Conservation (phyloP, 2,888 invertebrate species). For the Lithophane socia region DNA sequence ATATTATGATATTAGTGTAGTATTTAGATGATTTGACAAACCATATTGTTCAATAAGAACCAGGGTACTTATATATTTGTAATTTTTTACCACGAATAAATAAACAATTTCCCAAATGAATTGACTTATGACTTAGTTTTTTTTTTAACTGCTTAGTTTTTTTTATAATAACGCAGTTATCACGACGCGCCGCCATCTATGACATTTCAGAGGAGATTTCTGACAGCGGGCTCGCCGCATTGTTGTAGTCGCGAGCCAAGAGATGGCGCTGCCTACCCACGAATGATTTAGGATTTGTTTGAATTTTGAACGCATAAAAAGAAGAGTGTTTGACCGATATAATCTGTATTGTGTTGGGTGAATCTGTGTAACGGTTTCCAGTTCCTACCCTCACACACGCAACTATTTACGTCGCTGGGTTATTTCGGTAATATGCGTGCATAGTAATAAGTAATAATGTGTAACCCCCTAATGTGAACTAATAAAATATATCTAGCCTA, state of each 20-base stretch:
- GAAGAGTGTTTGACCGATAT: too few species aligned
- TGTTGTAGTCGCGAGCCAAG: background rate
- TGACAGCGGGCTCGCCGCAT: background rate
- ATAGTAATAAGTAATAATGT: background rate
- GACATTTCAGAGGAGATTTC: background rate
- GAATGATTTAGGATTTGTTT: background rate
- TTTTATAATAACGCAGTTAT: too few species aligned
- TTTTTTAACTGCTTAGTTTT: too few species aligned
- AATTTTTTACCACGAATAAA: slow-evolving; percentile 41
- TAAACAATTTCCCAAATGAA: slow-evolving; percentile 18
- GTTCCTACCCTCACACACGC: background rate
- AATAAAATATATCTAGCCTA: background rate
- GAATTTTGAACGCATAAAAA: too few species aligned
- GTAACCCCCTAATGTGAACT: background rate
- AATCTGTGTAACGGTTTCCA: background rate
- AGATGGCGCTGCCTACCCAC: background rate
- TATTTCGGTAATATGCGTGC: background rate
- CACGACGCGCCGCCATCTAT: background rate
- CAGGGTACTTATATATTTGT: slow-evolving; percentile 30
- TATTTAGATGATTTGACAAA: background rate
- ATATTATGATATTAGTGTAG: too few species aligned
- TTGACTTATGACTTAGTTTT: background rate
- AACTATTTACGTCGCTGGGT: too few species aligned
- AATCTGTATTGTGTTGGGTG: background rate
- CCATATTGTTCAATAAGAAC: slow-evolving; percentile 36